Conservation (phyloP, 2,797 vertebrate species). For the Enteromius anoplus region DNA sequence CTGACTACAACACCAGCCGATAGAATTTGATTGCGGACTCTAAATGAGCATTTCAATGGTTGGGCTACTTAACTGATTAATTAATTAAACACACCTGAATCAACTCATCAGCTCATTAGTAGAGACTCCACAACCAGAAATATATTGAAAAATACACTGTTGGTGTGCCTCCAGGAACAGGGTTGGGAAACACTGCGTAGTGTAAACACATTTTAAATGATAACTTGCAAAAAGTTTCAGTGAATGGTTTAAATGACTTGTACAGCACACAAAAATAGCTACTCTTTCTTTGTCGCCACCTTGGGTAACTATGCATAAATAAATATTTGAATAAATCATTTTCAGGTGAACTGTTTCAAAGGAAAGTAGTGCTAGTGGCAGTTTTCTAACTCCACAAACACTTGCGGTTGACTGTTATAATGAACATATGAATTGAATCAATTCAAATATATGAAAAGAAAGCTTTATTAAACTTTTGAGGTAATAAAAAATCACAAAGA, state of each 20-base stretch:
- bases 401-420: neutral
- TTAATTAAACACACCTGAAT: too few relatives aligned
- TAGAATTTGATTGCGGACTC: neutral
- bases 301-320: neutral
- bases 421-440: neutral
- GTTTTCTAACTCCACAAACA: neutral
- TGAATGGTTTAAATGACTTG: neutral
- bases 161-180: too few relatives aligned
- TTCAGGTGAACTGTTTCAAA: neutral
- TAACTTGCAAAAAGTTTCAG: neutral
- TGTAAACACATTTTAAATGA: neutral
- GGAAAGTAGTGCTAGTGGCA: too few relatives aligned
- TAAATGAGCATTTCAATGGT: neutral
- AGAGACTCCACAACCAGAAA: too few relatives aligned
- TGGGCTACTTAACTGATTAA: neutral
- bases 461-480: conserved; percentile 54
- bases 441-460: conserved; percentile 45
- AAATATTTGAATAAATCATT: neutral
- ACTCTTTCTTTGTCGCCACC: neutral
- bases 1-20: neutral
- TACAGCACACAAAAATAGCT: neutral
- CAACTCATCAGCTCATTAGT: too few relatives aligned
- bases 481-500: conserved; percentile 33
- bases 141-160: too few relatives aligned
- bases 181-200: too few relatives aligned